Conservation (phyloP, 2,113 vertebrate genomes). For the Psilopsiagon aurifrons region DNA sequence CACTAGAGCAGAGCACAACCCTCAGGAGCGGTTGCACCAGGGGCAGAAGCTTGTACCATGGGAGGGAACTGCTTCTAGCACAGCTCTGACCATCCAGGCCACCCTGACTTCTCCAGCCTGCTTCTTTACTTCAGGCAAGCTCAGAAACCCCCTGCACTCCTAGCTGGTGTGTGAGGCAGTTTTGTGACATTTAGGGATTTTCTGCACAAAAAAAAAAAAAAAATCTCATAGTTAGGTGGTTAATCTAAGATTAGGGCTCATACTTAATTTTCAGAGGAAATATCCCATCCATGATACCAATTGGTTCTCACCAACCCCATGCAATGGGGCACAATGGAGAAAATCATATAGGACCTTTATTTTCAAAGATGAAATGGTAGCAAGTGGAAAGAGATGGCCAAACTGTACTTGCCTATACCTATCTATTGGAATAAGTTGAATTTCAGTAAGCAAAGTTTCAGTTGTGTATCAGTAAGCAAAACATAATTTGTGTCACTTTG, state of each 20-base stretch:
- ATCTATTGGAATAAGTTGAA: neutral
- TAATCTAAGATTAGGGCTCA: neutral
- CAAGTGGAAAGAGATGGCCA: neutral
- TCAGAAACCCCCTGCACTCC: accelerated
- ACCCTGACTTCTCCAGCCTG: neutral
- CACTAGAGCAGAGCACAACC: neutral
- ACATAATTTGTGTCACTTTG: neutral
- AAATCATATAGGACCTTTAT: neutral
- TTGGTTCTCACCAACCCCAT: neutral
- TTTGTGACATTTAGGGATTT: neutral
- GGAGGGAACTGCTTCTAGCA: neutral
- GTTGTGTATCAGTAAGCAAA: neutral
- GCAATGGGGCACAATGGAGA: neutral
- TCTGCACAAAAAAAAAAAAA: neutral
- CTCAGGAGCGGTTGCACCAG: neutral
- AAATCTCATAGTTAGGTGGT: neutral
- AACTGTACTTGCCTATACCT: neutral
- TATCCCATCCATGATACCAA: accelerated
- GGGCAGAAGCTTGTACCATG: neutral
- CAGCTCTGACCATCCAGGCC: neutral
- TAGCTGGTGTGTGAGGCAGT: neutral
- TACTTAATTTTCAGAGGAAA: neutral
- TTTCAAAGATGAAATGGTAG: neutral
- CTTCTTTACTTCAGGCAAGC: neutral
- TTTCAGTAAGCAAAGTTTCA: neutral